Conservation (phyloP, 2,113 vertebrate genomes). For the Chascanopsetta lugubris region DNA sequence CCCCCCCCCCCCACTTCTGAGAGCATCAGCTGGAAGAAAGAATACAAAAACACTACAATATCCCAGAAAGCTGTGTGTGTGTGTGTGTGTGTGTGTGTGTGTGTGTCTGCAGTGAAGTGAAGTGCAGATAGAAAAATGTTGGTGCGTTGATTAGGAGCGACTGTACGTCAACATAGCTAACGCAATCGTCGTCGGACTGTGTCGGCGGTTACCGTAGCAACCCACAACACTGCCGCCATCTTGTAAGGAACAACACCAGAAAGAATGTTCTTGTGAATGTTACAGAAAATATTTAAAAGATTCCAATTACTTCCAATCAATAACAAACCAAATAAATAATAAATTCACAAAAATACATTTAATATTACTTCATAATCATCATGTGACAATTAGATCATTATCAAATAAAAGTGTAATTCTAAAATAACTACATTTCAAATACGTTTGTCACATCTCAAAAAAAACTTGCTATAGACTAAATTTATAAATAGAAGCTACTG, state of each 20-base stretch:
- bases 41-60: conserved; percentile 54
- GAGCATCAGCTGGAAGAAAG: conserved; percentile 69
- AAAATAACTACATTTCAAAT: too few relatives aligned
- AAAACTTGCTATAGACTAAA: too few relatives aligned
- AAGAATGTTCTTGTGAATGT: neutral
- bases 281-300: too few relatives aligned
- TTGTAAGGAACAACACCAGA: neutral
- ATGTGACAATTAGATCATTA: too few relatives aligned
- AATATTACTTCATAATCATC: too few relatives aligned
- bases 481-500: too few relatives aligned
- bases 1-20: conserved; percentile 7
- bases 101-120: conserved; percentile 7
- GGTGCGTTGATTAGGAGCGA: neutral
- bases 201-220: neutral
- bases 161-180: neutral
- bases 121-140: neutral
- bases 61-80: conserved; percentile 44
- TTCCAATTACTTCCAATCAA: too few relatives aligned
- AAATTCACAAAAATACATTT: too few relatives aligned
- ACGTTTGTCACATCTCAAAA: too few relatives aligned
- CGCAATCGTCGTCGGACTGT: neutral
- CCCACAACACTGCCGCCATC: neutral
- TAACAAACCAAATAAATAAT: neutral
- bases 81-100: conserved; percentile 32
- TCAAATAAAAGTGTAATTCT: neutral